These are phyloP conservation scores for Chlamydotis undulata DNA, from an alignment of 2,113 vertebrate species.

Conservation along the genomic window DNA sequence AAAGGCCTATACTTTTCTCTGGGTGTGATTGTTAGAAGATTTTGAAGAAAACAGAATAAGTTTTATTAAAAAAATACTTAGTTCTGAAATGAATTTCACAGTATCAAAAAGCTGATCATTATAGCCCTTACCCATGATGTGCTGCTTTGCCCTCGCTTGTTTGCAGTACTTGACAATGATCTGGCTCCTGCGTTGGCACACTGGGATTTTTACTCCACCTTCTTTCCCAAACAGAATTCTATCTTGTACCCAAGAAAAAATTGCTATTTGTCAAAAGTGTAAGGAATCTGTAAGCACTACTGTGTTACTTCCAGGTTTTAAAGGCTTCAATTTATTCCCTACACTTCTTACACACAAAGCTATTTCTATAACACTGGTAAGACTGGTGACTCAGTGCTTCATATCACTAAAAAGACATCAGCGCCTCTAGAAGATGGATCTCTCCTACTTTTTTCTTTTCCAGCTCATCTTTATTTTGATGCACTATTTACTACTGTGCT, in stretches of 20 bases:
- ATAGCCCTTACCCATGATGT: neutral
- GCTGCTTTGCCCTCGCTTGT: neutral
- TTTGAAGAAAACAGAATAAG: neutral
- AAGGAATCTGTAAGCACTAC: neutral
- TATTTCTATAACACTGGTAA: neutral
- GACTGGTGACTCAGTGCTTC: neutral
- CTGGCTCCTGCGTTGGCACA: neutral
- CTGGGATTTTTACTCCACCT: neutral
- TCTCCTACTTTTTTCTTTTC: neutral
- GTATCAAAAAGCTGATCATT: neutral
- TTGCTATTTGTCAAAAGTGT: neutral
- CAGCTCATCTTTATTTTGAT: neutral
- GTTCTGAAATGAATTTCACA: neutral
- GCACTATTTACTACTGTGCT: neutral
- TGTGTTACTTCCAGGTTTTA: neutral
- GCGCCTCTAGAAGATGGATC: neutral
- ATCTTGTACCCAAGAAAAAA: neutral
- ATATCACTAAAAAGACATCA: neutral
- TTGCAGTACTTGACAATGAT: neutral
- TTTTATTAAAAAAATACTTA: neutral
- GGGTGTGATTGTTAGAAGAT: neutral
- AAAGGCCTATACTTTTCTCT: neutral
- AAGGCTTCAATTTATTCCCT: neutral
- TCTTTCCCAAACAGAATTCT: neutral
- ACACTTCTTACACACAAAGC: neutral